Base-by-base conservation (phyloP, 2,113 vertebrate genomes). In the Zapornia atra region DNA sequence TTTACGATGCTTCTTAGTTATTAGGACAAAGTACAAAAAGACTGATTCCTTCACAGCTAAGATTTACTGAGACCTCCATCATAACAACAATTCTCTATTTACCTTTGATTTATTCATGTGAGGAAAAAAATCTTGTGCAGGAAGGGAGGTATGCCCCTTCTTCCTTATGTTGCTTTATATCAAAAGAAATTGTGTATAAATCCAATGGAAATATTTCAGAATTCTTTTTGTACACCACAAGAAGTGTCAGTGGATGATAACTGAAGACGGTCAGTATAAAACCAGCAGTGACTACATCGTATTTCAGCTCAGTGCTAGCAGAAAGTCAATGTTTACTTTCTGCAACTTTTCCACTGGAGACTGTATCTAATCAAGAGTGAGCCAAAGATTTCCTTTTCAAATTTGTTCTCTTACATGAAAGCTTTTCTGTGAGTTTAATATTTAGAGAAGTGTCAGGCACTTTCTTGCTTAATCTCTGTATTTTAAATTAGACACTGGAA, bases 281-380 rank as follows among this genome's bases (percentile, higher is more conserved):
- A 5, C 12, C 14, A 69, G 28, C 9, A 53, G 53, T 36, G 15
- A 21, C n/a, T 42, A 25, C 0, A 1, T 0, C 48, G 36, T 6
- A 82, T 63, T 68, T 50, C 66, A 88, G 25, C 24, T 28, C 17
- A 46, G 59, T 12, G 4, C 12, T 33, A 6, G 6, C 26, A 78
- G 34, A 76, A 81, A 77, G 11, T 15, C 70, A 22, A 6, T 44
- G 51, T 10, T 28, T 83, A 68, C 26, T 71, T 48, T 8, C 6
- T 48, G 15, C 5, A 81, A 20, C 25, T 70, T 87, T 61, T 70
- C 34, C 13, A 38, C 20, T 44, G 25, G 12, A 3, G 5, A 28
- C 5, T 28, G 2, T 40, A 33, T 51, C 7, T 56, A 51, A 85
- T 33, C 31, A 73, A 77, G 29, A 69, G 5, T 12, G 24, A 86